Evolutionary conservation across 2,888 invertebrate species (phyloP), one percentile per base, ranked within the genome.

Genomic region (Caenorhabditis panamensis): DNA sequence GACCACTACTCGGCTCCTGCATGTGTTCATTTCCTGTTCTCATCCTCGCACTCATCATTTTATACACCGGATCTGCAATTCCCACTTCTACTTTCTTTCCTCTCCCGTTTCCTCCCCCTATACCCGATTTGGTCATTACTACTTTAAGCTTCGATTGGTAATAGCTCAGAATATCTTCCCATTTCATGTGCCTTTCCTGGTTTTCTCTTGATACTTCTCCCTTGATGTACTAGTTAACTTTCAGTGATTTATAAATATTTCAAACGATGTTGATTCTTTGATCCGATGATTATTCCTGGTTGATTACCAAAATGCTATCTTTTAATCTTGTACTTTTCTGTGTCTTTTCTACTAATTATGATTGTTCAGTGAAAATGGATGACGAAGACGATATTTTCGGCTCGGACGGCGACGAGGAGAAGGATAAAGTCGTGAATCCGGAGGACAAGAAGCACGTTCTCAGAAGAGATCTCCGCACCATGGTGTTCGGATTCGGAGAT

Each of bases 401-500:
- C 37, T 86, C 84, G 9, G 87, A 87, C 36, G 64, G 41, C 13
- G 87, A 87, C 44, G 84, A 83, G 11, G 84, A 84, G 26, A 85
- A 82, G 64, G 82, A 84, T 24, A 84, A 82, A 51, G 54, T 61
- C 36, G 36, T 36, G 24, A 49, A 53, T 63, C 80, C 82, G 22
- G 86, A 85, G 41, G 86, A 85, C 69, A 79, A 83, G 44, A 86
- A 86, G 63, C 82, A 79, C 63, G 61, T 83, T 20, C 82, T 90
- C 54, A 78, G 94, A 93, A 98, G 94, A 93, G 91, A 91, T 83
- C 86, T 97, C 51, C 93, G 96, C 36, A 96, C 96, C 88, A 99
- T 99, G 98, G 97, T 99, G 96, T 99, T 96, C 92, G 99, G 99
- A 0, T 99, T 99, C 93, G 99, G 99, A 4, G 99, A 99, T 92